Conservation (phyloP, 2,113 vertebrate species). For the Aptenodytes forsteri region DNA sequence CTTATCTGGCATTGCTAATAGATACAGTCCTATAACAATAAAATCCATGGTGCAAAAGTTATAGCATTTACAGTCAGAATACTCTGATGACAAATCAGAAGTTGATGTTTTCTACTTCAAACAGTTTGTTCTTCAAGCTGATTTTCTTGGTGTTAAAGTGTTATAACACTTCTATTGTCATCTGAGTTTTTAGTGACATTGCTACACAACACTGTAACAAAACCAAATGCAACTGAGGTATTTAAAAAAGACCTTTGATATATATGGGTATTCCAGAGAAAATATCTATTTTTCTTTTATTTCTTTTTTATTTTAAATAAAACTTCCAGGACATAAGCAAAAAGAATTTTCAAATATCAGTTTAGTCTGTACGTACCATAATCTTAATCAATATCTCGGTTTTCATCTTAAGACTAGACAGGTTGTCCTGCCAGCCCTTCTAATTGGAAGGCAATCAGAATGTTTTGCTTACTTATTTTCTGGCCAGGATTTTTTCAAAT, state of each 20-base stretch:
- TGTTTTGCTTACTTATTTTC: background rate
- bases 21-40: background rate
- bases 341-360: background rate
- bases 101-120: background rate
- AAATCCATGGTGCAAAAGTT: background rate
- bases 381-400: background rate
- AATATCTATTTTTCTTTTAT: background rate
- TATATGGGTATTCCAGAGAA: background rate
- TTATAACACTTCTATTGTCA: background rate
- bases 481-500: background rate
- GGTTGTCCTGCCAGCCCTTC: background rate
- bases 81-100: background rate
- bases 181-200: background rate
- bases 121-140: background rate
- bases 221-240: background rate
- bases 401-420: background rate
- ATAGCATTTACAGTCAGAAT: background rate
- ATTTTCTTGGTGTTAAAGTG: background rate
- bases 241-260: background rate
- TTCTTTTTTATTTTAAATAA: background rate
- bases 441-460: background rate
- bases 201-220: background rate
- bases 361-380: background rate
- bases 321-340: background rate
- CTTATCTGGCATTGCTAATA: background rate